Percentiles rank a stretch among this genome's conserved stretches.
These are phyloP conservation scores for Asarcornis scutulata DNA, from an alignment of 2,113 vertebrate species.

Conservation along the genomic window DNA sequence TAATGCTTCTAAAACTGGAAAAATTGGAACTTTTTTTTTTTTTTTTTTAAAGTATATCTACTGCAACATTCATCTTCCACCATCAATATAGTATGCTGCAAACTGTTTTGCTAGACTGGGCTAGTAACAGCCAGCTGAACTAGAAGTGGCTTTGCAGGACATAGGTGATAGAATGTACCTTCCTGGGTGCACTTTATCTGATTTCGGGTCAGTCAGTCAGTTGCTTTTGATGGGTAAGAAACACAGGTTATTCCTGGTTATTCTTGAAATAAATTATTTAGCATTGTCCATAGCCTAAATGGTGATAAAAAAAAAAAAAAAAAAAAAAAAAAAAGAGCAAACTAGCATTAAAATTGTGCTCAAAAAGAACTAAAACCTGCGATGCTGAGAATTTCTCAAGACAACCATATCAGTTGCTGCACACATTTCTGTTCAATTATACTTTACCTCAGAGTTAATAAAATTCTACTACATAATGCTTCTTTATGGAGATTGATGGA, in stretches of 20 bases:
- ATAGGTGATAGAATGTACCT: background rate
- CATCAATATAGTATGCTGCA: conserved; percentile 27
- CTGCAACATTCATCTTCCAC: conserved; percentile 44
- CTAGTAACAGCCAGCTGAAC: conserved; percentile 37
- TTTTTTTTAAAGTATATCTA: conserved; percentile 7
- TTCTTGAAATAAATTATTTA: conserved; percentile 30
- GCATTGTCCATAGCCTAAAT: background rate
- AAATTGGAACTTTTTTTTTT: conserved; percentile 44
- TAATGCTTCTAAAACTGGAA: conserved; percentile 37
- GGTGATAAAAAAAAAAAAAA: conserved; percentile 13
- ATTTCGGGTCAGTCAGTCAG: background rate
- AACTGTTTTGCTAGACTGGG: conserved; percentile 40
- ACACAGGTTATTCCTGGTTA: background rate
- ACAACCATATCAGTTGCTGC: conserved; percentile 32
- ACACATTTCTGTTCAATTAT: conserved; percentile 43
- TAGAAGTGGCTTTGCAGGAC: background rate
- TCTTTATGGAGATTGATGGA: conserved; percentile 72
- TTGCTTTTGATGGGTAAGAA: background rate
- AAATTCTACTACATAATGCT: conserved; percentile 34
- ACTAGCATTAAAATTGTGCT: conserved; percentile 26
- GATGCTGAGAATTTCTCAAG: background rate
- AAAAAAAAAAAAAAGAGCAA: conserved; percentile 19
- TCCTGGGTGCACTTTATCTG: conserved; percentile 3
- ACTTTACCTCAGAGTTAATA: conserved; percentile 50
- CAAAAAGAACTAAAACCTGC: background rate